phyloP scores from a whole-genome alignment of 2,888 invertebrate species.

The Isoperla grammatica region DNA sequence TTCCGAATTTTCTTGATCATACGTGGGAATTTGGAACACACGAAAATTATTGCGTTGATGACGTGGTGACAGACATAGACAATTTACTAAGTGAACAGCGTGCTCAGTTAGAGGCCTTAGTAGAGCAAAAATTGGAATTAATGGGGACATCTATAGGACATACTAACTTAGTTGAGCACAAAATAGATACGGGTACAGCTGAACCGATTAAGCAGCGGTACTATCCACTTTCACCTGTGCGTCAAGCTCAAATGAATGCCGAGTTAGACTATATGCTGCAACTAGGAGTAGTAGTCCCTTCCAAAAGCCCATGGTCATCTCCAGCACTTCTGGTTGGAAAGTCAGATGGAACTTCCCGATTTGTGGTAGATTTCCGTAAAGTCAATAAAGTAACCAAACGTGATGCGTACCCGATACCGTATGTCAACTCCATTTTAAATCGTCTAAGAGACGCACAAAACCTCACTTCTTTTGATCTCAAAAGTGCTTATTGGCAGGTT shows the following conservation, averaged over 20 bases:
- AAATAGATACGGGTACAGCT: not conserved
- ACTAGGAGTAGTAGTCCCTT: constrained; percentile 38
- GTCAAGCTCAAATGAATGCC: constrained; percentile 23
- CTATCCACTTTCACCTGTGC: constrained; percentile 27
- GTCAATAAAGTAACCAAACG: constrained; percentile 36
- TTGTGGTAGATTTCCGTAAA: constrained; percentile 37
- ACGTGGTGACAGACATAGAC: too few species aligned
- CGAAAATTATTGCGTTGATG: too few species aligned
- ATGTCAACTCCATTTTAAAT: constrained; percentile 35
- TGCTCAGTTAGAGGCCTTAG: too few species aligned
- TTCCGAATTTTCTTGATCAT: too few species aligned
- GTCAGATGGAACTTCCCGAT: constrained; percentile 33
- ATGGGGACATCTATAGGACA: too few species aligned
- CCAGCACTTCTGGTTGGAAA: constrained; percentile 36
- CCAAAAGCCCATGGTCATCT: constrained; percentile 34
- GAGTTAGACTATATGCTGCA: constrained; percentile 38
- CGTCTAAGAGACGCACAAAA: constrained; percentile 35
- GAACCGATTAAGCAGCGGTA: constrained; percentile 30
- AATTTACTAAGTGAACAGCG: too few species aligned
- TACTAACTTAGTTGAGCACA: too few species aligned
- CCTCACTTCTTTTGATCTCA: constrained; percentile 37
- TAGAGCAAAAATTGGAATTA: too few species aligned
- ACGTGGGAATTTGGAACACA: too few species aligned
- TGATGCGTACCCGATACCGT: constrained; percentile 37
- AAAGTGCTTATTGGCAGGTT: constrained; percentile 37